Percentiles rank a stretch among this genome's conserved stretches.
These are phyloP conservation scores for Pachyrhynchus sulphureomaculatus DNA, from an alignment of 1,140 invertebrate genomes.

Conservation along the genomic window DNA sequence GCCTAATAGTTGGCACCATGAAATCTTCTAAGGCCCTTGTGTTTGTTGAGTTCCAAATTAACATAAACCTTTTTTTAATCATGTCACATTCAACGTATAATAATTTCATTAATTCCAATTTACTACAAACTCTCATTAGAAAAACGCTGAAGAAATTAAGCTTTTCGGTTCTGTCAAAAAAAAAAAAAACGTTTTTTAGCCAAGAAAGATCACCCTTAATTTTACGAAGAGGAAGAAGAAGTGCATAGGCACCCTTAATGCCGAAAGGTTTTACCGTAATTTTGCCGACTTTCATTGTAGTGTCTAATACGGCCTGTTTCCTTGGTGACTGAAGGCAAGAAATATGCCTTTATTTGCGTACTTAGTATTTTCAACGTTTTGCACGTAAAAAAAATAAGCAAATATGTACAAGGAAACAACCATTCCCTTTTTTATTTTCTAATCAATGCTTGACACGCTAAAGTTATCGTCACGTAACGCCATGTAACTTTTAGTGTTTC, in stretches of 20 bases:
- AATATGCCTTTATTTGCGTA: slow-evolving; percentile 19
- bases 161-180: too few relatives aligned
- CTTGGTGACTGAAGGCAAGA: slow-evolving; percentile 12
- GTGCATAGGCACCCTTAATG: neutral
- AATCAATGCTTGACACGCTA: slow-evolving; percentile 30
- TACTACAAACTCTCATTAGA: too few relatives aligned
- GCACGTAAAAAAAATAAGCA: slow-evolving; percentile 24
- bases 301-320: slow-evolving; percentile 19
- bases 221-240: neutral
- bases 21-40: too few relatives aligned
- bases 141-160: too few relatives aligned
- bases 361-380: slow-evolving; percentile 22
- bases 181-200: too few relatives aligned
- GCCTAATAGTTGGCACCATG: too few relatives aligned
- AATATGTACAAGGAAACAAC: slow-evolving; percentile 27
- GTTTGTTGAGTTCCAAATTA: too few relatives aligned
- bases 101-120: too few relatives aligned
- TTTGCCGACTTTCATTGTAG: neutral
- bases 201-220: too few relatives aligned
- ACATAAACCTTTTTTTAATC: too few relatives aligned
- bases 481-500: slow-evolving; percentile 5
- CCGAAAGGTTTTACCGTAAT: neutral
- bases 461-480: slow-evolving; percentile 27
- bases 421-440: slow-evolving; percentile 13
- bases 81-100: too few relatives aligned